Percentiles rank a stretch among this genome's conserved stretches.
These are phyloP conservation scores for Sphaeramia orbicularis DNA, from an alignment of 2,797 vertebrate species.

Conservation along the genomic window DNA sequence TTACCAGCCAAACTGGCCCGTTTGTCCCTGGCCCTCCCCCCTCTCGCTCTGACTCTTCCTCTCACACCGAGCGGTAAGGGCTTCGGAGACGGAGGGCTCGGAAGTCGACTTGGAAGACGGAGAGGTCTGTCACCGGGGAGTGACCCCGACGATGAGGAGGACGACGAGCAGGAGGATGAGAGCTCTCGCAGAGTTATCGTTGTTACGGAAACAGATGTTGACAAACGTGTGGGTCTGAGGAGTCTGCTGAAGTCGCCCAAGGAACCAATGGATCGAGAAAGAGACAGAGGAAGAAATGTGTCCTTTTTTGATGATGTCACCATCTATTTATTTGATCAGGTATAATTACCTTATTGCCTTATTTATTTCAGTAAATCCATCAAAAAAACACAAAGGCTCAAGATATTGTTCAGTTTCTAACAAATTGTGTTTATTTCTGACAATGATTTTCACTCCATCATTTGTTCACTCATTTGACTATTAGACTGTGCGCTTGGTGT, in stretches of 20 bases:
- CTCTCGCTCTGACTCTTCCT: conserved; percentile 91
- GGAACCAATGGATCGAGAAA: conserved; percentile 88
- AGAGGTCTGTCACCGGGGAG: conserved; percentile 81
- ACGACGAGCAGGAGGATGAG: conserved; percentile 86
- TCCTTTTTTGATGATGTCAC: conserved; percentile 98
- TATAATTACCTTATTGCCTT: conserved; percentile 64
- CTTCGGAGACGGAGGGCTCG: conserved; percentile 88
- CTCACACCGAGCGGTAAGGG: conserved; percentile 85
- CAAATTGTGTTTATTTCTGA: too few species aligned
- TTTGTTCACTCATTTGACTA: too few species aligned
- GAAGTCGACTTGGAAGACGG: conserved; percentile 83
- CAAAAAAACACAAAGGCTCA: too few species aligned
- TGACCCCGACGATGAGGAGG: conserved; percentile 85
- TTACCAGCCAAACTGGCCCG: conserved; percentile 90
- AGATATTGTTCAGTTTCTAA: too few species aligned
- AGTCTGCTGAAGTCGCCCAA: conserved; percentile 94
- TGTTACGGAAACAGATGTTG: conserved; percentile 91
- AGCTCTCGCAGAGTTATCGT: conserved; percentile 88
- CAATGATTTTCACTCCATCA: too few species aligned
- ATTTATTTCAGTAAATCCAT: background rate
- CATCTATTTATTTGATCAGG: conserved; percentile 97
- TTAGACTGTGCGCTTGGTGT: too few species aligned
- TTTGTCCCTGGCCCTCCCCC: conserved; percentile 92
- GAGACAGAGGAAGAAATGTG: conserved; percentile 91
- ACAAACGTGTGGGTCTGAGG: conserved; percentile 90